phyloP scores from a whole-genome alignment of 2,797 vertebrate genomes.

The Trachurus trachurus region DNA sequence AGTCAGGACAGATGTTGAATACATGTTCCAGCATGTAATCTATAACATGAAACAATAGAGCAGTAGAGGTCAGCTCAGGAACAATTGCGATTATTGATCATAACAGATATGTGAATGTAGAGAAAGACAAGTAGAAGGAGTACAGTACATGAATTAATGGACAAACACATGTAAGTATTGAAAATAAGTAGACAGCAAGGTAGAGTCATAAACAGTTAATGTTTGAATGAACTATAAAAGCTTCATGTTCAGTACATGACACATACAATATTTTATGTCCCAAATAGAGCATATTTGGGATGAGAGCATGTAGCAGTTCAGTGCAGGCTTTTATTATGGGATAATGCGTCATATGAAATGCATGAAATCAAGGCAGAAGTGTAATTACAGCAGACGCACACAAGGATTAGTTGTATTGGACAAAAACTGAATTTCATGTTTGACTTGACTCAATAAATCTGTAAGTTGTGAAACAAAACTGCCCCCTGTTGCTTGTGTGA shows the following conservation, averaged over 20 bases:
- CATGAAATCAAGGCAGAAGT: conserved; percentile 55
- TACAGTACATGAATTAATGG: neutral
- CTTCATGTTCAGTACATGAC: neutral
- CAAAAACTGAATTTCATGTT: conserved; percentile 54
- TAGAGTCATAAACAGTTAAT: neutral
- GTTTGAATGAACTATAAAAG: neutral
- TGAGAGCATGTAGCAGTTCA: conserved; percentile 10
- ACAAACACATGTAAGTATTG: neutral
- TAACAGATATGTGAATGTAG: neutral
- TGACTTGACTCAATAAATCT: conserved; percentile 50
- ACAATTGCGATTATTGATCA: too few species aligned
- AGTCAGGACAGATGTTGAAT: neutral
- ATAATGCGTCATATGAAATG: conserved; percentile 32
- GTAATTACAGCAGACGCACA: conserved; percentile 50
- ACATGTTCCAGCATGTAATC: too few species aligned
- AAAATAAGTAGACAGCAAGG: too few species aligned
- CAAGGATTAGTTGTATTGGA: conserved; percentile 46
- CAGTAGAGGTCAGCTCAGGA: too few species aligned
- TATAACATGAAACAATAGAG: too few species aligned
- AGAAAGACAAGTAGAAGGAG: neutral
- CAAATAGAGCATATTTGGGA: neutral
- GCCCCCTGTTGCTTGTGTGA: conserved; percentile 50
- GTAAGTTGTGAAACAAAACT: conserved; percentile 51
- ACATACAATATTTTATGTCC: neutral
- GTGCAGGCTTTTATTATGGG: conserved; percentile 26